A percentile compares a stretch with the other conserved stretches of the same genome.
Conservation (phyloP, 2,888 invertebrate species). For the Leptarthrus brevirostris region DNA sequence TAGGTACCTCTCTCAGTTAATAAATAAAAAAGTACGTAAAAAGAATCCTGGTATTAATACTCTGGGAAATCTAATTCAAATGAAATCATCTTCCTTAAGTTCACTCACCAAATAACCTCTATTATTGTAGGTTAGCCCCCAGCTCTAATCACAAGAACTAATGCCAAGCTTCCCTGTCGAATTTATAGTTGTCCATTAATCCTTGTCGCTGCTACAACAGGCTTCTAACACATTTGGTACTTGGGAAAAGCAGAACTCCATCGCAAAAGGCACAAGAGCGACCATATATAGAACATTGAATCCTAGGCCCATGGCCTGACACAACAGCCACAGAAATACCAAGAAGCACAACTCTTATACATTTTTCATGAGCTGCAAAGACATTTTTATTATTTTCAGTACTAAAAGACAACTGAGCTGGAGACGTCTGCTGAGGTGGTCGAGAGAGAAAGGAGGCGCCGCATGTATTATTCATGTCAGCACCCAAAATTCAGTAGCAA, state of each 20-base stretch:
- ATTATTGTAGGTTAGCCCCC: conserved; percentile 1
- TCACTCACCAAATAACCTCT: conserved; percentile 25
- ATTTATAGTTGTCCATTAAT: conserved; percentile 45
- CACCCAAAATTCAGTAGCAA: conserved; percentile 50
- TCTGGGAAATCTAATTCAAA: not conserved
- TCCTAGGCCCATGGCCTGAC: not conserved
- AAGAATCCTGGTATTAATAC: not conserved
- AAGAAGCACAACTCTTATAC: conserved; percentile 47
- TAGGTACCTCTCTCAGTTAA: not conserved
- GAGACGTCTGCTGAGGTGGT: not conserved
- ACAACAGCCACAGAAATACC: conserved; percentile 35
- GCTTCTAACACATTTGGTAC: conserved; percentile 5
- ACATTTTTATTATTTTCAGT: conserved; percentile 51
- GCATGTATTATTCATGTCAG: conserved; percentile 51
- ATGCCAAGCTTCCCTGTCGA: conserved; percentile 14
- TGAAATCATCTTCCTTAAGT: conserved; percentile 5
- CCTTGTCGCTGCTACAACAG: conserved; percentile 5
- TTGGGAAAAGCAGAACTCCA: not conserved
- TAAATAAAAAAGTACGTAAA: not conserved
- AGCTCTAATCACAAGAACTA: conserved; percentile 36
- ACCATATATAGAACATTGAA: conserved; percentile 11
- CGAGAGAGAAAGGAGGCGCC: not conserved
- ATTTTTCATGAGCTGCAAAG: conserved; percentile 53
- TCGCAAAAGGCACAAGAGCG: not conserved
- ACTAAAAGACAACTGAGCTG: conserved; percentile 22